phyloP scores from a whole-genome alignment of 2,888 invertebrate species.

The Schizaphis graminum region DNA sequence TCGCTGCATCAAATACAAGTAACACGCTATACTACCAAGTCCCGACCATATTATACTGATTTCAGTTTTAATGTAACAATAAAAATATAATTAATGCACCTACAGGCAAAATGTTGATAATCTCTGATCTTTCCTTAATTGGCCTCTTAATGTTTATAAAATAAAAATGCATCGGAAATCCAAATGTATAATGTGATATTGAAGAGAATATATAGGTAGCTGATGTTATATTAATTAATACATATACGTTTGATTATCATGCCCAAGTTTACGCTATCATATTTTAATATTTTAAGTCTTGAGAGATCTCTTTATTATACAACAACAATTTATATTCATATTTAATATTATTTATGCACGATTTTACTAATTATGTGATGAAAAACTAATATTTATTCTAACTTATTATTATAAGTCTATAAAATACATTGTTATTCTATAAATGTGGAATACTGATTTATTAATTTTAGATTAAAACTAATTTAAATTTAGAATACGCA shows the following conservation, averaged over 20 bases:
- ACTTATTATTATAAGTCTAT: not conserved
- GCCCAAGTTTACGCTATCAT: not conserved
- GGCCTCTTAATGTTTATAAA: slow-evolving; percentile 46
- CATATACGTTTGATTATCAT: not conserved
- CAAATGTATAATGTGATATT: not conserved
- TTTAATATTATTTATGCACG: not conserved
- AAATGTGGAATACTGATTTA: not conserved
- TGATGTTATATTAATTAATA: slow-evolving; percentile 44
- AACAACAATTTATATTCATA: not conserved
- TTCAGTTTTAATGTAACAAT: slow-evolving; percentile 37
- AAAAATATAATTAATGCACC: slow-evolving; percentile 5
- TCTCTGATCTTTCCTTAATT: slow-evolving; percentile 45
- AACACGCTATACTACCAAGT: not conserved
- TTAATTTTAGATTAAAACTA: slow-evolving; percentile 9
- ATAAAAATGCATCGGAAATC: not conserved
- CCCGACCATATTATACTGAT: not conserved
- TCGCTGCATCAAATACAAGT: not conserved
- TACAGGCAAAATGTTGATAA: slow-evolving; percentile 40
- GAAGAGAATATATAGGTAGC: not conserved
- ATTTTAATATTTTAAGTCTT: slow-evolving; percentile 10
- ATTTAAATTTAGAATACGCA: not conserved
- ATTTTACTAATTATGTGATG: not conserved
- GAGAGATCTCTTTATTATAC: slow-evolving; percentile 5
- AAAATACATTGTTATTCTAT: not conserved
- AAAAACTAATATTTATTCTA: slow-evolving; percentile 32